Evolutionary conservation across 2,113 vertebrate genomes (phyloP), one percentile per base, ranked within the genome.

Genomic region (Nymphicus hollandicus): DNA sequence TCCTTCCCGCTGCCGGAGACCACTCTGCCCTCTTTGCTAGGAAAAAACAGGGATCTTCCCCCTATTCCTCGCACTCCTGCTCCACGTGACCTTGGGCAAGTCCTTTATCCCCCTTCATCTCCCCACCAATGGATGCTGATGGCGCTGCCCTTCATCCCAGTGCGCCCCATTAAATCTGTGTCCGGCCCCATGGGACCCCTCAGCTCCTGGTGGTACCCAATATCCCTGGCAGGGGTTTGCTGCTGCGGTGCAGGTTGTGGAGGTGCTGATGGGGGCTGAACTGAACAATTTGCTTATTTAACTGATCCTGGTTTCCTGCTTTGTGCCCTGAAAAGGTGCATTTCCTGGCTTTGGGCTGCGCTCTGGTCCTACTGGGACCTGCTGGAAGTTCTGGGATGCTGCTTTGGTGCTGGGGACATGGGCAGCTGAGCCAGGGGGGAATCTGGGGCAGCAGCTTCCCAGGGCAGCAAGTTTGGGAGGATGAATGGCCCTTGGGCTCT

Each of bases 21-120:
- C 1, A 1, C 65, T 17, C 17, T 27, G 2, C 5, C 39, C 14
- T 37, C 35, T 41, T 24, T 0, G 0, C 7, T 13, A 1, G 55
- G 55, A 13, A 31, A 79, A n/a, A 4, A 0, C 17, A 7, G 4
- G 16, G 35, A 5, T 69, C 41, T 87, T 79, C 3, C 17, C 18
- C 5, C 10, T 29, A 0, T 43, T 64, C 33, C 9, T 58, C 4
- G 22, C 0, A 1, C 24, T 70, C 20, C 31, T 7, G 50, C 35
- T 61, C 60, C 0, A 0, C 0, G 7, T 27, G 79, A 81, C 65
- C 71, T 85, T 65, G 91, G 83, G 31, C 5, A 6, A 27, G 23
- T 52, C 24, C 35, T 37, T 47, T 4, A 1, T 2, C 25, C 5
- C 0, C 31, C 22, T 1, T 1, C 1, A 8, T 7, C 25, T 8